Evolutionary conservation across 1,140 invertebrate species (phyloP), one percentile per base, ranked within the genome.

Genomic region (Caenorhabditis remanei): DNA sequence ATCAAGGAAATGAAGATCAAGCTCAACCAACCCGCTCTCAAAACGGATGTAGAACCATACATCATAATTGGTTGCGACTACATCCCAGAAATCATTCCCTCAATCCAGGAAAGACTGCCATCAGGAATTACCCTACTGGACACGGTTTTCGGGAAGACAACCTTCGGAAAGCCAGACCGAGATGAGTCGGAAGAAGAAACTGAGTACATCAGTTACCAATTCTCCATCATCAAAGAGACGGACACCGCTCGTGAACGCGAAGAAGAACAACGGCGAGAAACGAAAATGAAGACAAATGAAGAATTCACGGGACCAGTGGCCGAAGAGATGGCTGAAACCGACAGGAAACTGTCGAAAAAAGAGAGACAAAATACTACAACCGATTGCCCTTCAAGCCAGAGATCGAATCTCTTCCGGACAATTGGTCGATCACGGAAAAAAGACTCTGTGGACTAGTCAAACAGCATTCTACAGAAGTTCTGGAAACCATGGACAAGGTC

Each of bases 401-500:
- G 11, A 32, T 58, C 43, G 11, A 46, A 6, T 11, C 43, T 4
- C 55, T 87, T 8, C 50, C 79, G 0, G 82, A 82, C 13, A 87
- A 87, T 32, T 32, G 32, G 32, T 32, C 32, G 32, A 32, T 32
- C 32, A 32, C 32, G 32, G 32, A 32, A 32, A 32, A 32, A 32
- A 32, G 32, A 32, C 32, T 32, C 32, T 65, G 24, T n/a, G 53
- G 19, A 61, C 85, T 87, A 32, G 16, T 53, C 86, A 4, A 19
- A 85, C 43, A 53, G 58, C 24, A 32, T 79, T 32, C 79, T 87
- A 14, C 46, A 87, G 50, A 53, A 48, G 46, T 87, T 4, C 46
- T 61, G 24, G 48, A 85, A 58, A 55, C 40, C 43, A 88, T 89
- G 9, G 48, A 89, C 46, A 40, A 85, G 0, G 88, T 85, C 40